A percentile compares a stretch with the other conserved stretches of the same genome.
These are phyloP conservation scores for Oxyura jamaicensis DNA, from an alignment of 2,113 vertebrate genomes.

Conservation along the genomic window DNA sequence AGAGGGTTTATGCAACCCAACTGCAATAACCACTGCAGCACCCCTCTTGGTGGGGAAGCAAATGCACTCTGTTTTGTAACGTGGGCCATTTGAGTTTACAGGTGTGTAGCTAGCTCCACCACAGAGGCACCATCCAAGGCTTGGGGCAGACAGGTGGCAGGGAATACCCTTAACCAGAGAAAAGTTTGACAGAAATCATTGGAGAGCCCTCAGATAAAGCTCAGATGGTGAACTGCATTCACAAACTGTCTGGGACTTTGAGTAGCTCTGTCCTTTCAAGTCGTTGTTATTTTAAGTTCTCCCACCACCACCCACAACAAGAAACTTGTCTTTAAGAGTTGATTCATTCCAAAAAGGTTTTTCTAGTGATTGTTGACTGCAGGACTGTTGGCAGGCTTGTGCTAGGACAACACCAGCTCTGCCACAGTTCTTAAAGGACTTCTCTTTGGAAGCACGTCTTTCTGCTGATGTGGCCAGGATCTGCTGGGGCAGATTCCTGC, in stretches of 20 bases:
- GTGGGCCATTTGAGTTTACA: too few species aligned
- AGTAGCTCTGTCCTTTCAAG: not conserved
- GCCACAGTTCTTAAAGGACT: fast-evolving
- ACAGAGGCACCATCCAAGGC: not conserved
- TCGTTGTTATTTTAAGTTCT: not conserved
- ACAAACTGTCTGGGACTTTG: not conserved
- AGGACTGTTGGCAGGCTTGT: not conserved
- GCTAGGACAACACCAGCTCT: not conserved
- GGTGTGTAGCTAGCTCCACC: not conserved
- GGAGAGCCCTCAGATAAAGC: not conserved
- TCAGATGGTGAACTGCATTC: not conserved
- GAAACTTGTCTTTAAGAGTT: not conserved
- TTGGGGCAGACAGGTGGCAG: not conserved
- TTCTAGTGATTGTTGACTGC: not conserved
- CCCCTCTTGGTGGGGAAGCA: not conserved
- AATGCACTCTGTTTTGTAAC: not conserved
- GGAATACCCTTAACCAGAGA: not conserved
- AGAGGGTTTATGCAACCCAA: too few species aligned
- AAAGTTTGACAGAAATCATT: not conserved
- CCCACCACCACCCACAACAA: not conserved
- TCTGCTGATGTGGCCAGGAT: not conserved
- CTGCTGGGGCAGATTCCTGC: not conserved
- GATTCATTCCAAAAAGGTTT: not conserved
- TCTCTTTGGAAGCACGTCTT: not conserved
- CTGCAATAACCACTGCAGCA: not conserved